These are phyloP conservation scores for Conopomorpha cramerella DNA, from an alignment of 1,140 invertebrate genomes.

Conservation along the genomic window DNA sequence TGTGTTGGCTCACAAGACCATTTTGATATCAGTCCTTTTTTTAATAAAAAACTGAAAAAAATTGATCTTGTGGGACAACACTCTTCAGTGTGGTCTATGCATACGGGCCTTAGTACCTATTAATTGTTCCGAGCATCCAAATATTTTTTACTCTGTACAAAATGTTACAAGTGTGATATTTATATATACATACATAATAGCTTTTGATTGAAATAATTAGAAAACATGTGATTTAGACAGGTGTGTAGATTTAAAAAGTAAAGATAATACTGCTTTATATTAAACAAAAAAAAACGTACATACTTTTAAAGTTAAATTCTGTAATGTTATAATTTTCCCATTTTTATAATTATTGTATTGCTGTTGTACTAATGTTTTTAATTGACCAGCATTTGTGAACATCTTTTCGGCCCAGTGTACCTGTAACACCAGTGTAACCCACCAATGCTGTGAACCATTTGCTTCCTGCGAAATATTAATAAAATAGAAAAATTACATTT, in stretches of 20 bases:
- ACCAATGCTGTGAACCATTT: constrained; percentile 60
- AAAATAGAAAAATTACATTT: constrained; percentile 44
- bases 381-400: constrained; percentile 31
- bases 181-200: constrained; percentile 17
- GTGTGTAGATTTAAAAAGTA: constrained; percentile 44
- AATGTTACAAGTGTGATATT: constrained; percentile 56
- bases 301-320: too few relatives aligned
- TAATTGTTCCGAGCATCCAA: too few relatives aligned
- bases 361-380: constrained; percentile 49
- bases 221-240: constrained; percentile 51
- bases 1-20: too few relatives aligned
- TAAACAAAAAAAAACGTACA: constrained; percentile 40
- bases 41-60: too few relatives aligned
- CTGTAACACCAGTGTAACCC: constrained; percentile 50
- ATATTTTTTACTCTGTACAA: constrained; percentile 59
- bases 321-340: constrained; percentile 47
- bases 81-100: too few relatives aligned
- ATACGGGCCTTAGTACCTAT: too few relatives aligned
- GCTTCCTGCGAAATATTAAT: constrained; percentile 59
- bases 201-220: constrained; percentile 44
- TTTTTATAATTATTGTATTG: constrained; percentile 48
- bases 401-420: constrained; percentile 48
- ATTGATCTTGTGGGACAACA: too few relatives aligned
- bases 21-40: too few relatives aligned
- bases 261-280: constrained; percentile 46